phyloP scores from a whole-genome alignment of 2,113 vertebrate genomes.

The Entomyzon cyanotis region DNA sequence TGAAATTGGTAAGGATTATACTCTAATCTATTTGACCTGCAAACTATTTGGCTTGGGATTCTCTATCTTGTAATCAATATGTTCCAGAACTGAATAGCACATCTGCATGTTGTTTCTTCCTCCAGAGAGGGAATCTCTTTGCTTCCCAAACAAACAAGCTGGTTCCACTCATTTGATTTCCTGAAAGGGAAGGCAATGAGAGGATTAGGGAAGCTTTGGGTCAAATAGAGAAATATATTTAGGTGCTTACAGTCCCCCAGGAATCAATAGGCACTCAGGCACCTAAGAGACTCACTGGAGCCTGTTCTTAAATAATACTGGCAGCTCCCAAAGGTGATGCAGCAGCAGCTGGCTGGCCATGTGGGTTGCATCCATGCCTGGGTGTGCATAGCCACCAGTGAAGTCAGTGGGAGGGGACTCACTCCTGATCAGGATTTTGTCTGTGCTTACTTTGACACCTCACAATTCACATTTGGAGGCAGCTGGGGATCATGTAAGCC shows the following conservation, averaged over 20 bases:
- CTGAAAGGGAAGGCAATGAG: neutral
- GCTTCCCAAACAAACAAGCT: neutral
- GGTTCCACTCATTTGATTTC: neutral
- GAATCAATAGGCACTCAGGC: neutral
- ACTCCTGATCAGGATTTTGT: neutral
- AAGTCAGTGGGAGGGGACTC: neutral
- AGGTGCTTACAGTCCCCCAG: neutral
- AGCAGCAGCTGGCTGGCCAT: neutral
- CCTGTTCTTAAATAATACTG: neutral
- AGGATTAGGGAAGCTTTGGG: neutral
- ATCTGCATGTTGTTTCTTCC: neutral
- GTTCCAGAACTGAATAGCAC: neutral
- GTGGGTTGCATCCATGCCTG: neutral
- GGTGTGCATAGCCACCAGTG: neutral
- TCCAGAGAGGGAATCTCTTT: neutral
- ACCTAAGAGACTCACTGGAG: neutral
- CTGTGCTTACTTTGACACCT: neutral
- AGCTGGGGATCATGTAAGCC: neutral
- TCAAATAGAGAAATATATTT: neutral
- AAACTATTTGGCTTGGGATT: neutral
- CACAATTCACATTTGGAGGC: neutral
- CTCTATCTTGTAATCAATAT: neutral
- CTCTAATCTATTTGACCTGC: neutral
- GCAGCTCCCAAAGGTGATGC: neutral
- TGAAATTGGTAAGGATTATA: neutral